A percentile compares a stretch with the other conserved stretches of the same genome.
phyloP scores from a whole-genome alignment of 2,113 vertebrate genomes.

The Hydrolagus affinis region DNA sequence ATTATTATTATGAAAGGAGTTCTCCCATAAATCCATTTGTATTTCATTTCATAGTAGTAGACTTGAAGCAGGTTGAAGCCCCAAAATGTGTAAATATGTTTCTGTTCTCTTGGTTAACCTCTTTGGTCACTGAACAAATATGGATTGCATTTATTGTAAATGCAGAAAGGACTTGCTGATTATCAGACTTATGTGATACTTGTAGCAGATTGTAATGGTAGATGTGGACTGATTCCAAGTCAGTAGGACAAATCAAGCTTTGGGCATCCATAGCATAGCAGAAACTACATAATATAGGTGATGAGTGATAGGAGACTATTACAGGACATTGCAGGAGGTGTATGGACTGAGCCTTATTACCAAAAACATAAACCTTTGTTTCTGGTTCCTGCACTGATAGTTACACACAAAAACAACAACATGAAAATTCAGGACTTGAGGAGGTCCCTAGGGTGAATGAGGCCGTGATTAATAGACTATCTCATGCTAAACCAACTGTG shows the following conservation, averaged over 20 bases:
- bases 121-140: too few species aligned
- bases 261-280: too few species aligned
- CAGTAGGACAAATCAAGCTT: background rate
- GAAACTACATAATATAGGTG: too few species aligned
- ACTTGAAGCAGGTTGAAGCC: too few species aligned
- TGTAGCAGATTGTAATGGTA: background rate
- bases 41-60: too few species aligned
- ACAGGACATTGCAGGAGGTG: background rate
- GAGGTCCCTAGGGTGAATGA: background rate
- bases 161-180: background rate
- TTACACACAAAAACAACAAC: background rate
- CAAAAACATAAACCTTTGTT: background rate
- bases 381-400: background rate
- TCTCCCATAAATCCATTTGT: too few species aligned
- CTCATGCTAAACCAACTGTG: background rate
- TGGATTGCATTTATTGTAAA: background rate
- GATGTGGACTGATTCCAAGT: background rate
- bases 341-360: background rate
- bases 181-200: background rate
- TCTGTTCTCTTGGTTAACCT: too few species aligned
- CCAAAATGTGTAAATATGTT: too few species aligned
- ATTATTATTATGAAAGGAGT: too few species aligned
- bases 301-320: too few species aligned
- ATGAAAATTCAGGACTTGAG: background rate
- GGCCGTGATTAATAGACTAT: background rate